Conservation (phyloP, 1,140 invertebrate species). For the Cephus cinctus region DNA sequence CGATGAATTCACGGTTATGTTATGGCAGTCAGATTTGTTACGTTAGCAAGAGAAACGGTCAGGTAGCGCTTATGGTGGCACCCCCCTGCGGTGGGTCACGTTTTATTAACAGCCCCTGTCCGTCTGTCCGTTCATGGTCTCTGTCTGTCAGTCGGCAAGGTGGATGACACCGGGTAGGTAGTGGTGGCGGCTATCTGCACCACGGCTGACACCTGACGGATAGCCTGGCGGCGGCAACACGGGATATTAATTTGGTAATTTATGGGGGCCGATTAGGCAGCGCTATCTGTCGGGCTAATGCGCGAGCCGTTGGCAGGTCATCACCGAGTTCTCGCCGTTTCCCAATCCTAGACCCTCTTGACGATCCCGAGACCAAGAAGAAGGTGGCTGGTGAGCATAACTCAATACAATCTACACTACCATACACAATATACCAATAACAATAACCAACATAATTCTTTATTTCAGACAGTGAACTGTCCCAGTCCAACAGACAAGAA, state of each 20-base stretch:
- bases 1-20: too few relatives aligned
- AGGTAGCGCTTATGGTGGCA: neutral
- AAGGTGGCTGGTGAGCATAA: too few relatives aligned
- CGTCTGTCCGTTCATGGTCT: neutral
- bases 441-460: too few relatives aligned
- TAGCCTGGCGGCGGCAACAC: constrained; percentile 44
- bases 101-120: neutral
- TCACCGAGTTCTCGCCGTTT: constrained; percentile 32
- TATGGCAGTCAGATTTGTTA: too few relatives aligned
- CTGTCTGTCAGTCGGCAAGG: neutral
- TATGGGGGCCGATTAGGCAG: constrained; percentile 53
- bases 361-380: too few relatives aligned
- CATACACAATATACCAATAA: too few relatives aligned
- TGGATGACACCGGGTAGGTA: constrained; percentile 12
- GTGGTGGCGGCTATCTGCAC: constrained; percentile 40
- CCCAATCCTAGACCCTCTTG: too few relatives aligned
- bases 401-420: too few relatives aligned
- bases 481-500: too few relatives aligned
- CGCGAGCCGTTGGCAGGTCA: constrained; percentile 49
- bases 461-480: too few relatives aligned
- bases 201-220: constrained; percentile 51
- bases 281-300: constrained; percentile 52
- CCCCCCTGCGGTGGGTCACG: neutral
- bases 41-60: too few relatives aligned
- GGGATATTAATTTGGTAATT: constrained; percentile 57